phyloP scores from a whole-genome alignment of 2,113 vertebrate genomes.

The Stegastes partitus region DNA sequence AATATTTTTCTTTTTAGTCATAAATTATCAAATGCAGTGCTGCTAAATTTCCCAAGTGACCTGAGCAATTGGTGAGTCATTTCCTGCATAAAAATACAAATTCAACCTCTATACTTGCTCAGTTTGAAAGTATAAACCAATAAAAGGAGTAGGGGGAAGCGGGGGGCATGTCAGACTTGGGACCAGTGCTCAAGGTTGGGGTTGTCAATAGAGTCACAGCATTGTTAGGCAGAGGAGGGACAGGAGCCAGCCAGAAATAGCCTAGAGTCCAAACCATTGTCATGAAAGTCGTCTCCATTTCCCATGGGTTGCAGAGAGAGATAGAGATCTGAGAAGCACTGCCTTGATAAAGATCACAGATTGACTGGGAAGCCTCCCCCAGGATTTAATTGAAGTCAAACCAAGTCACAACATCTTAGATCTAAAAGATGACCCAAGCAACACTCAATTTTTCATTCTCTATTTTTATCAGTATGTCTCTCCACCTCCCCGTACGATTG shows the following conservation, averaged over 20 bases:
- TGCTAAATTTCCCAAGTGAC: conserved; percentile 63
- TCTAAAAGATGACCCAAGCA: conserved; percentile 84
- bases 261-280: conserved; percentile 78
- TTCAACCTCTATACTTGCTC: conserved; percentile 25
- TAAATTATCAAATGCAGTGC: conserved; percentile 39
- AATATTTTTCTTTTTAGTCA: conserved; percentile 30
- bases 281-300: conserved; percentile 82
- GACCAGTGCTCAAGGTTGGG: conserved; percentile 77
- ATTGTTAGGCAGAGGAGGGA: conserved; percentile 75
- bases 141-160: neutral
- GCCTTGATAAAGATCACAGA: conserved; percentile 86
- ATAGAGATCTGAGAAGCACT: conserved; percentile 85
- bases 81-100: conserved; percentile 24
- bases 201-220: conserved; percentile 78
- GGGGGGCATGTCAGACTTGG: conserved; percentile 7
- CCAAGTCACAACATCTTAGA: conserved; percentile 84
- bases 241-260: conserved; percentile 73
- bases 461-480: conserved; percentile 65
- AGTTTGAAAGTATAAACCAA: conserved; percentile 11
- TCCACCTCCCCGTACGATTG: conserved; percentile 17
- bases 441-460: conserved; percentile 66
- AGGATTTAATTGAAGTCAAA: conserved; percentile 90
- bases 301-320: conserved; percentile 79
- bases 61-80: conserved; percentile 39
- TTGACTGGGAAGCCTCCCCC: conserved; percentile 81